Base-by-base conservation (phyloP, 2,797 vertebrate species). In the Cossypha caffra region DNA sequence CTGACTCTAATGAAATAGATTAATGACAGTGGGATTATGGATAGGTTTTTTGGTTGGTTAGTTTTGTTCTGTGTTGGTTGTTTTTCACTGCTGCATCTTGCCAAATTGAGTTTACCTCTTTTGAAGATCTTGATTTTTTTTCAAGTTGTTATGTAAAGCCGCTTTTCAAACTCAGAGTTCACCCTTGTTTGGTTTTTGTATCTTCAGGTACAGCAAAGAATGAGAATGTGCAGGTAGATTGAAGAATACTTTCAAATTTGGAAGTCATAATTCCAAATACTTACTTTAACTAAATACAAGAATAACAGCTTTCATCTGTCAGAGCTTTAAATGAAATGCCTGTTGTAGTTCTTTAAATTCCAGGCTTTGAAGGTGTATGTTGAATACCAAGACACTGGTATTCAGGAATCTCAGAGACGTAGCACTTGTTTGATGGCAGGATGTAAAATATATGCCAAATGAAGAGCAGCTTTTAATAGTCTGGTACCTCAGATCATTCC, bases 41-140 rank as follows among this genome's bases (percentile, higher is more conserved):
- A 28, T 1, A 6, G 13, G 0, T 0, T 28, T 31, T 45, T 72
- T 55, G 4, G 8, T 82, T 52, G 7, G 1, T 81, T 61, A 5
- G 3, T n/a, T 78, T 78, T 59, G 13, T 37, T 83, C 17, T 38
- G 12, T 4, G 71, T 48, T 26, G 6, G 0, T 17, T 17, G n/a
- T 81, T 66, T 66, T 68, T 76, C 24, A 26, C 37, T 80, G 7
- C 48, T 64, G 2, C 5, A 7, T 42, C 18, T 50, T 90, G 24
- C 43, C 33, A 80, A 52, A 54, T 25, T 45, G 10, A 88, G 20
- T 16, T 79, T 85, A 57, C 33, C 11, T 43, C 64, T 57, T 91
- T 52, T 31, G 15, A 87, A 62, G 16, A 33, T 40, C 3, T 50
- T 64, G 13, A 13, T 78, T 69, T 73, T 71, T 64, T 68, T 66